Evolutionary conservation across 2,888 invertebrate genomes (phyloP).

Genomic region (Punctoribates punctum): DNA sequence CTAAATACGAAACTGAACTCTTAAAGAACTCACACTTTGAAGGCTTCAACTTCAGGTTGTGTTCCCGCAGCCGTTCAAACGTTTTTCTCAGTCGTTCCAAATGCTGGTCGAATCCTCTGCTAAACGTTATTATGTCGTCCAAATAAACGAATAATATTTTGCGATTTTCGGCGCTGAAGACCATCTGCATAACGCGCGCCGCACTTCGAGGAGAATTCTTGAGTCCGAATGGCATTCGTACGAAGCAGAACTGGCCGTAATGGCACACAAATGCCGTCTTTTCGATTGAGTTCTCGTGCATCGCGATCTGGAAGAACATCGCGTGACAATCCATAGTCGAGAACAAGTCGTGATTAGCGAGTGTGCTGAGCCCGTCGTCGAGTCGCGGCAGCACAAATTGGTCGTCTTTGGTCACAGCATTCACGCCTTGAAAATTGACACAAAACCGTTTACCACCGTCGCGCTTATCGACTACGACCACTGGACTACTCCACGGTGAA

Average conservation of each 20-base stretch:
- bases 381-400: not conserved
- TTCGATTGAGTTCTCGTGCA: not conserved
- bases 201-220: not conserved
- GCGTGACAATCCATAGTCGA: not conserved
- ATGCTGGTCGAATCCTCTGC: not conserved
- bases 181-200: not conserved
- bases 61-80: not conserved
- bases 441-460: not conserved
- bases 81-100: not conserved
- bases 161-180: not conserved
- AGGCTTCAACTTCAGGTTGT: not conserved
- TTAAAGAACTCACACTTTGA: not conserved
- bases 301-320: not conserved
- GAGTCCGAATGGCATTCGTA: not conserved
- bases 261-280: not conserved
- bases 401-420: not conserved
- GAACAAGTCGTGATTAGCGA: not conserved
- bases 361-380: not conserved
- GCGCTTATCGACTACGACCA: constrained; percentile 15
- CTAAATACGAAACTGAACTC: not conserved
- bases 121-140: not conserved
- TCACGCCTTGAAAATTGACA: not conserved
- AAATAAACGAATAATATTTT: not conserved
- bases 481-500: constrained; percentile 7
- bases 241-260: not conserved